Base-by-base conservation (phyloP, 2,797 vertebrate genomes). In the Molothrus aeneus region DNA sequence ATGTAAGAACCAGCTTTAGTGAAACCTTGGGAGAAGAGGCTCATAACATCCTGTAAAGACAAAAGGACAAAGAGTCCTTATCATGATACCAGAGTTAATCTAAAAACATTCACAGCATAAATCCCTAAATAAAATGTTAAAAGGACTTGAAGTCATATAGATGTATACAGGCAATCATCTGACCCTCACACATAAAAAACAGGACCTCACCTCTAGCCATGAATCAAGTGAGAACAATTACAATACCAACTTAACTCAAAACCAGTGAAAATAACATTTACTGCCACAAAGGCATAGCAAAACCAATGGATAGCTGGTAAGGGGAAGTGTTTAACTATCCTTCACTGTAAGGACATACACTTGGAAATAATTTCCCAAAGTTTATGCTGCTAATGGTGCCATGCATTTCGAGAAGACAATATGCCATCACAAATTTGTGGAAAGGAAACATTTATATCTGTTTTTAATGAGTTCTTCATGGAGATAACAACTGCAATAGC, bases 371-470 rank as follows among this genome's bases (percentile, higher is more conserved):
- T 77, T 91, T 81, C 45, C 91, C 78, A 93, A 86, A 84, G 57
- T 83, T 84, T 68, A 92, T 31, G 34, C 40, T 88, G 42, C 95
- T 78, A 93, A 95, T 80, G 74, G 47, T n/a, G 34, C 63, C 36
- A 90, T 48, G 26, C 9, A 93, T 74, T 95, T 95, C 83, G 88
- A 93, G 38, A 61, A 86, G 19, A 89, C 71, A 90, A 91, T 38
- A 66, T 3, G 9, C 40, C 80, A 31, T 64, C 61, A 94, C 14
- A 79, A 84, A 92, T 25, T n/a, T 93, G 51, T 77, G 29, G 54
- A 90, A 89, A 92, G 72, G 5, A 95, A 72, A 69, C 4, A 1
- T 32, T 88, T 90, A 14, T 59, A 70, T 51, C 17, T 22, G 24
- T 53, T 92, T 90, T 92, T 80, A 54, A 11, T 11, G 38, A 96